Evolutionary conservation across 2,888 invertebrate species (phyloP), one percentile per base, ranked within the genome.

Genomic region (Slavum lentiscoides): DNA sequence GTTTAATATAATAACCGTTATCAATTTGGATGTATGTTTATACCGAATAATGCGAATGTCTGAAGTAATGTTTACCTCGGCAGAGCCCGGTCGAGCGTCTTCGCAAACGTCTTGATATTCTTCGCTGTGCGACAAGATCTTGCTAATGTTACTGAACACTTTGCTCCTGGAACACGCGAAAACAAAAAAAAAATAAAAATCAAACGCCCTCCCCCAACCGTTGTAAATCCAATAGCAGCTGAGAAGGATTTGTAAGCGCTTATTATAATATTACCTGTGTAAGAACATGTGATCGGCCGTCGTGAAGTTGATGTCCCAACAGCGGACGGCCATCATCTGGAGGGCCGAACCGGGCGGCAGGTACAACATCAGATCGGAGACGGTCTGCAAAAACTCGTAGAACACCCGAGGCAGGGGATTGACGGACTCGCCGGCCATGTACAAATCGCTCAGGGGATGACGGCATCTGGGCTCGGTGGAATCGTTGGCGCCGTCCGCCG

Each of bases 111-210:
- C 91, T 80, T 85, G 85, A 84, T 91, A 92, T 84, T 96, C 96
- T 85, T 97, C 97, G 1, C 95, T 94, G 84, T 95, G 92, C 0
- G 96, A 96, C 76, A 98, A 89, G 82, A 97, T 97, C 88, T 96
- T 95, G 85, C 96, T 96, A 85, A 98, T 96, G 86, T 97, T 97
- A 85, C 94, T 96, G 87, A 98, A 97, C 15, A 98, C 96, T 87
- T 95, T 95, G 82, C 94, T 94, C 86, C 91, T 92, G 23, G 1
- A 55, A 11, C 30, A 13, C 2, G 3, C 23, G 23, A 13, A 6
- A 53, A 84, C 68, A 87, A 87, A 69, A 82, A 86, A 87, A 87
- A 83, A 85, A 86, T 87, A 83, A 23, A 68, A 19, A 53, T 30
- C n/a, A 7, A 21, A n/a, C n/a, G n/a, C 6, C 9, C 30, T 30